Conservation (phyloP, 2,113 vertebrate species). For the Lycaon pictus region DNA sequence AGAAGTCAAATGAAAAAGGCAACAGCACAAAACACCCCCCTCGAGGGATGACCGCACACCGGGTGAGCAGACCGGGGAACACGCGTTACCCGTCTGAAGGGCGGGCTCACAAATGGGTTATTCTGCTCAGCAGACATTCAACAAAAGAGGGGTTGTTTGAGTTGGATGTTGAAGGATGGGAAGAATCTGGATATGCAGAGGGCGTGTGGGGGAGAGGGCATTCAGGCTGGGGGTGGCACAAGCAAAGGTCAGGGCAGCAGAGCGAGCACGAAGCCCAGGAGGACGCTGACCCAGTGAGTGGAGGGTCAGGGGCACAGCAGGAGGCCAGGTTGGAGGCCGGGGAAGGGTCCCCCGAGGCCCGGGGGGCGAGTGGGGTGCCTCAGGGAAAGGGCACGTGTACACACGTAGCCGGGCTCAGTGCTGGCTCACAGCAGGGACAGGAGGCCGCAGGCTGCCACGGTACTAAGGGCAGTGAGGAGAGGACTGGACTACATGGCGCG, state of each 20-base stretch:
- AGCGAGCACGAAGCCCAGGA: accelerated
- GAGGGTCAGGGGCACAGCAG: accelerated
- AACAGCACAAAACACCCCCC: neutral
- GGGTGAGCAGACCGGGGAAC: neutral
- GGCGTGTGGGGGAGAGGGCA: neutral
- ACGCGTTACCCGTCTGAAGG: neutral
- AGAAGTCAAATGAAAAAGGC: neutral
- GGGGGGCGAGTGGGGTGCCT: neutral
- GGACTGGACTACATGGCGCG: accelerated
- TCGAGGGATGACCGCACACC: accelerated
- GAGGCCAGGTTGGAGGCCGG: accelerated
- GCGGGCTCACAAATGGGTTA: neutral
- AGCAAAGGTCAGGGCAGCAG: neutral
- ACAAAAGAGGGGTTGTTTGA: neutral
- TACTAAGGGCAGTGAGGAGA: neutral
- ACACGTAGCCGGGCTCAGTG: accelerated
- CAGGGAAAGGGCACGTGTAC: accelerated
- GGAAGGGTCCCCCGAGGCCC: too few species aligned
- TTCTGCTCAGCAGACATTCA: neutral
- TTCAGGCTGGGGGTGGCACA: neutral
- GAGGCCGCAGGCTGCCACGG: accelerated
- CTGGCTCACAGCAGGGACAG: neutral
- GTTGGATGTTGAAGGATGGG: neutral
- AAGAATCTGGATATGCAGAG: neutral
- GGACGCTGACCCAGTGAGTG: accelerated